phyloP scores from a whole-genome alignment of 1,140 invertebrate species.

The Drosophila yakuba region DNA sequence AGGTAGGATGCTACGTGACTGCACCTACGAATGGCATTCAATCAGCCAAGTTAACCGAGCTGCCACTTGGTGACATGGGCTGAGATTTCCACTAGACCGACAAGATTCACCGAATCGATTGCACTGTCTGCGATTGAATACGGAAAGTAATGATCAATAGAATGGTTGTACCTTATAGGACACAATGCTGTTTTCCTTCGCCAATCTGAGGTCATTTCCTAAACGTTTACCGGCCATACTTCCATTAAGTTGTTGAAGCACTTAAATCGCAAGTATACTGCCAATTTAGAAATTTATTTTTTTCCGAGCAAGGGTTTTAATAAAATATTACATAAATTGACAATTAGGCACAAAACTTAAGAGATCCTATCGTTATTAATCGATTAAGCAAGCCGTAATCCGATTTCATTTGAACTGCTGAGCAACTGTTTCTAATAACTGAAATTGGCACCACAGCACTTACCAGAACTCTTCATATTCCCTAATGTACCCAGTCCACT shows the following conservation, averaged over 20 bases:
- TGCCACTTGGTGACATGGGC: background rate
- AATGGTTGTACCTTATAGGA: constrained; percentile 27
- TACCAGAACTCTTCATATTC: background rate
- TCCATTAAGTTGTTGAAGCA: constrained; percentile 9
- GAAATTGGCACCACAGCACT: too few species aligned
- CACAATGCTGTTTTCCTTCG: constrained; percentile 11
- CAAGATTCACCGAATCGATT: constrained; percentile 36
- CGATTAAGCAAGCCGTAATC: background rate
- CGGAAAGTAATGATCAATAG: constrained; percentile 20
- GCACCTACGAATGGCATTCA: constrained; percentile 68
- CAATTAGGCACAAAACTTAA: too few species aligned
- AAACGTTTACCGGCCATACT: constrained; percentile 18
- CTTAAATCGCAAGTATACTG: background rate
- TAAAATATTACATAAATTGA: too few species aligned
- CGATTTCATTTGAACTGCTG: background rate
- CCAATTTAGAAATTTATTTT: background rate
- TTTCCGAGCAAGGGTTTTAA: background rate
- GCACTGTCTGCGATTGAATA: constrained; percentile 30
- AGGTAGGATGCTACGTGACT: constrained; percentile 65
- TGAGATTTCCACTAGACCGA: constrained; percentile 14
- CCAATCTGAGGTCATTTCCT: constrained; percentile 19
- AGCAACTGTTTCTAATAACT: background rate
- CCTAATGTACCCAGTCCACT: constrained; percentile 26
- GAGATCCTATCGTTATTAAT: too few species aligned
- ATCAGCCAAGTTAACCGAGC: constrained; percentile 38